phyloP scores from a whole-genome alignment of 2,797 vertebrate genomes.

The Siniperca undulata region DNA sequence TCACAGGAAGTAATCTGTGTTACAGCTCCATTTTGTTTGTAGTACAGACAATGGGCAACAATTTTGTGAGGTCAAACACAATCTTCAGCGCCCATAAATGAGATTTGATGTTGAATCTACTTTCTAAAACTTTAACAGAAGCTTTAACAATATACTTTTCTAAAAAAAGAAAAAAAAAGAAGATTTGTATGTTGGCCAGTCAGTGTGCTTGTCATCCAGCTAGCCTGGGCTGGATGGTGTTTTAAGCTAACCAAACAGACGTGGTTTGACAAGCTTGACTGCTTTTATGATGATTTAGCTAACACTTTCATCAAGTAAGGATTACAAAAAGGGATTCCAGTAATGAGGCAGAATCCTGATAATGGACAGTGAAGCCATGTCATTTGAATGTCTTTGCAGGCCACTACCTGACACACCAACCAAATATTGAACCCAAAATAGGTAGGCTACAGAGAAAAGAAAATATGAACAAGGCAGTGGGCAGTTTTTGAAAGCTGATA shows the following conservation, averaged over 20 bases:
- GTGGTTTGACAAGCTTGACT: slow-evolving; percentile 42
- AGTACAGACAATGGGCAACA: not conserved
- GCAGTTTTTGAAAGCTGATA: slow-evolving; percentile 4
- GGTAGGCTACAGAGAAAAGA: not conserved
- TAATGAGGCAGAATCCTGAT: slow-evolving; percentile 29
- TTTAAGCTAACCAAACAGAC: slow-evolving; percentile 32
- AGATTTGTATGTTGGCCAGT: slow-evolving; percentile 8
- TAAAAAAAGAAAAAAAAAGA: not conserved
- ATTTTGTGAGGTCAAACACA: slow-evolving; percentile 1
- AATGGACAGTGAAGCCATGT: slow-evolving; percentile 34
- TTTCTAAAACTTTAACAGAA: slow-evolving; percentile 7
- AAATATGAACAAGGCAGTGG: slow-evolving; percentile 15
- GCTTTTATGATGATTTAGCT: slow-evolving; percentile 46
- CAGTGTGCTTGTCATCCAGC: not conserved
- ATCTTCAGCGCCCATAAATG: not conserved
- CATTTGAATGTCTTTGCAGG: slow-evolving; percentile 16
- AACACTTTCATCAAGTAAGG: slow-evolving; percentile 45
- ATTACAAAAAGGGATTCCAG: slow-evolving; percentile 40
- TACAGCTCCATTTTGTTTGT: too few species aligned
- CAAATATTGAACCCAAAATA: not conserved
- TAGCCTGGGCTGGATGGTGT: not conserved
- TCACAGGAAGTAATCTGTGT: too few species aligned
- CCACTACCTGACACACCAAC: not conserved
- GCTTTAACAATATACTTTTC: not conserved
- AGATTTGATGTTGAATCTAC: not conserved